Evolutionary conservation across 2,797 vertebrate species (phyloP).

Genomic region (Macrochelys suwanniensis): DNA sequence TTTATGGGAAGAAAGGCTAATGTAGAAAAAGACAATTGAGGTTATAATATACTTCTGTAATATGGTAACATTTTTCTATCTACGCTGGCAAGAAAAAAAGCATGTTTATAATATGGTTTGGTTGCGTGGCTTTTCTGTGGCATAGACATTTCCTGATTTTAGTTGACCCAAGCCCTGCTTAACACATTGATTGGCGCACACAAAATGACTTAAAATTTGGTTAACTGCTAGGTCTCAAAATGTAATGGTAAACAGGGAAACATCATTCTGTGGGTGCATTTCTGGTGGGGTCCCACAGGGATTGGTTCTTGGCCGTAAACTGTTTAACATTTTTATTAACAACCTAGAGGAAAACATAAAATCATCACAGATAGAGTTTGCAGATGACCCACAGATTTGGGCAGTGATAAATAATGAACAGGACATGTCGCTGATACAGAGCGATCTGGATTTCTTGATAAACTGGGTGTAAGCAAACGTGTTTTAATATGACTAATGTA

Average conservation of each 20-base stretch:
- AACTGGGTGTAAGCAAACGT: too few relatives aligned
- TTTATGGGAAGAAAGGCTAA: neutral
- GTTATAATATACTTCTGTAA: slow-evolving; percentile 33
- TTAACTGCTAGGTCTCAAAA: neutral
- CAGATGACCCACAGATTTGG: too few relatives aligned
- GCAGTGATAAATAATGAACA: too few relatives aligned
- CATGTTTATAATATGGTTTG: slow-evolving; percentile 12
- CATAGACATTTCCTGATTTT: neutral
- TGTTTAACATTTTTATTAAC: too few relatives aligned
- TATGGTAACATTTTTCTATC: slow-evolving; percentile 37
- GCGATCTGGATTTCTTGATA: too few relatives aligned
- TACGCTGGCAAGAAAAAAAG: slow-evolving; percentile 6
- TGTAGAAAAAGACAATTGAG: neutral
- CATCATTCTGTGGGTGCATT: too few relatives aligned
- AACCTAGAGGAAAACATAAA: too few relatives aligned
- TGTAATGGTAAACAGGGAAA: neutral
- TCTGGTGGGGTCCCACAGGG: too few relatives aligned
- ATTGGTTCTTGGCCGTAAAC: too few relatives aligned
- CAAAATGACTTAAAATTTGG: slow-evolving; percentile 33
- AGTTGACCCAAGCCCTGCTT: slow-evolving; percentile 39
- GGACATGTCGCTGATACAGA: too few relatives aligned
- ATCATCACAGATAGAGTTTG: too few relatives aligned
- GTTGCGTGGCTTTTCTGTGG: slow-evolving; percentile 20
- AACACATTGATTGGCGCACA: neutral
- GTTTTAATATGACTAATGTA: too few relatives aligned